phyloP scores from a whole-genome alignment of 2,797 vertebrate species.

The Remorina albescens region DNA sequence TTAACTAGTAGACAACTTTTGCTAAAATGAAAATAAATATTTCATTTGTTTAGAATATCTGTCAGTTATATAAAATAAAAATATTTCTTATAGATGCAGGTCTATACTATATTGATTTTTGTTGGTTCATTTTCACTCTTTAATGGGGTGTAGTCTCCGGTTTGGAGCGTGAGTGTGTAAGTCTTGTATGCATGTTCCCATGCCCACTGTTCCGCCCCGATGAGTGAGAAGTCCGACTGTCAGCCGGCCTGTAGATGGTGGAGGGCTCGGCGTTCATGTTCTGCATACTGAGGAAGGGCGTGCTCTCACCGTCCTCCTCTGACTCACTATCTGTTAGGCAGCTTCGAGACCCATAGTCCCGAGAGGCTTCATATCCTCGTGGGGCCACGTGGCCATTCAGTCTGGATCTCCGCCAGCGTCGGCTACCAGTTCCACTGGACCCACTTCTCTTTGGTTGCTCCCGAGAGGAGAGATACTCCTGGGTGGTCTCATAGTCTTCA shows the following conservation, averaged over 20 bases:
- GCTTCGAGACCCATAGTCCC: slow-evolving; percentile 94
- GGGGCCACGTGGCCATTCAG: slow-evolving; percentile 94
- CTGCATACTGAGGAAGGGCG: slow-evolving; percentile 97
- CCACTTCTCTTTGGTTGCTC: slow-evolving; percentile 97
- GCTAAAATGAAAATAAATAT: slow-evolving; percentile 99
- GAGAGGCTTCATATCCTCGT: slow-evolving; percentile 90
- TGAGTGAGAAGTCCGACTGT: slow-evolving; percentile 95
- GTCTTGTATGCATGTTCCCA: slow-evolving; percentile 89
- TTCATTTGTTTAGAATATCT: slow-evolving; percentile 99
- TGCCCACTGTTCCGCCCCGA: slow-evolving; percentile 88
- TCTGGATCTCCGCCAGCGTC: slow-evolving; percentile 93
- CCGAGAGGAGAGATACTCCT: slow-evolving; percentile 93
- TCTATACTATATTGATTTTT: slow-evolving; percentile 88
- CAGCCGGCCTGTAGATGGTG: slow-evolving; percentile 88
- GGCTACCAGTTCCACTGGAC: slow-evolving; percentile 85
- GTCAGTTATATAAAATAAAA: slow-evolving; percentile 99
- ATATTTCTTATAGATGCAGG: slow-evolving; percentile 94
- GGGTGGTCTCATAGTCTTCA: slow-evolving; percentile 97
- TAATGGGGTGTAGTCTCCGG: slow-evolving; percentile 92
- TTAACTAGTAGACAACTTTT: slow-evolving; percentile 99
- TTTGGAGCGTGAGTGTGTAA: slow-evolving; percentile 88
- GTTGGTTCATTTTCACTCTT: slow-evolving; percentile 78
- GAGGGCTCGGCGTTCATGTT: slow-evolving; percentile 92
- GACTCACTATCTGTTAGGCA: slow-evolving; percentile 95
- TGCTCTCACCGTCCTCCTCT: slow-evolving; percentile 94